Conservation (phyloP, 2,888 invertebrate species). For the Hylaea fasciaria region DNA sequence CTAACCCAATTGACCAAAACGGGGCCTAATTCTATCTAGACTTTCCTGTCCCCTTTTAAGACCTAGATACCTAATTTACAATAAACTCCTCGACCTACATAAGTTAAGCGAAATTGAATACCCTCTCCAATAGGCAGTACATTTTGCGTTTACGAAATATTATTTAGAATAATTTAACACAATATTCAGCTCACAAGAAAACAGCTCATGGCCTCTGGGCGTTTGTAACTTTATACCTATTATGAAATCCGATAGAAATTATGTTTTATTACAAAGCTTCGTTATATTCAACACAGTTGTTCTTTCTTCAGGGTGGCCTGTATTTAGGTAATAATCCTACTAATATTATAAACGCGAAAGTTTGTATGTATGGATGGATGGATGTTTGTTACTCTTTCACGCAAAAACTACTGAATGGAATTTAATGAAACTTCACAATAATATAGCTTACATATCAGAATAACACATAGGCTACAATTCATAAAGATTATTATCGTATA, state of each 20-base stretch:
- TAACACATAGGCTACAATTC: too few relatives aligned
- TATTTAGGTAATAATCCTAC: background rate
- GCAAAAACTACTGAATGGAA: too few relatives aligned
- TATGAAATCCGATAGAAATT: constrained; percentile 25
- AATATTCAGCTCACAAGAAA: constrained; percentile 24
- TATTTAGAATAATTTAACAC: constrained; percentile 21
- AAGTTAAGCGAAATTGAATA: constrained; percentile 20
- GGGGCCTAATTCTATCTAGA: background rate
- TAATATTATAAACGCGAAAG: too few relatives aligned
- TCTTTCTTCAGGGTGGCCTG: constrained; percentile 1
- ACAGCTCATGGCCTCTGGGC: constrained; percentile 24
- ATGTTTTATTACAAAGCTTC: constrained; percentile 19
- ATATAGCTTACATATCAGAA: too few relatives aligned
- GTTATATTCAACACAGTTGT: constrained; percentile 4
- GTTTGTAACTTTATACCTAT: constrained; percentile 31
- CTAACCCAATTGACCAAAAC: too few relatives aligned
- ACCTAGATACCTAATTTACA: constrained; percentile 2
- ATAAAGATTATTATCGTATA: too few relatives aligned
- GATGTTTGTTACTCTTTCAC: too few relatives aligned
- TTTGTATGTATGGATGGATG: too few relatives aligned
- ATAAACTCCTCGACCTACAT: constrained; percentile 12
- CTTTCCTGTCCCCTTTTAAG: background rate
- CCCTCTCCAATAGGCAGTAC: constrained; percentile 11
- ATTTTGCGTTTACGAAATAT: constrained; percentile 21
- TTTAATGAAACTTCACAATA: too few relatives aligned